Evolutionary conservation across 2,888 invertebrate species (phyloP).

Genomic region (Camponotus fellah): DNA sequence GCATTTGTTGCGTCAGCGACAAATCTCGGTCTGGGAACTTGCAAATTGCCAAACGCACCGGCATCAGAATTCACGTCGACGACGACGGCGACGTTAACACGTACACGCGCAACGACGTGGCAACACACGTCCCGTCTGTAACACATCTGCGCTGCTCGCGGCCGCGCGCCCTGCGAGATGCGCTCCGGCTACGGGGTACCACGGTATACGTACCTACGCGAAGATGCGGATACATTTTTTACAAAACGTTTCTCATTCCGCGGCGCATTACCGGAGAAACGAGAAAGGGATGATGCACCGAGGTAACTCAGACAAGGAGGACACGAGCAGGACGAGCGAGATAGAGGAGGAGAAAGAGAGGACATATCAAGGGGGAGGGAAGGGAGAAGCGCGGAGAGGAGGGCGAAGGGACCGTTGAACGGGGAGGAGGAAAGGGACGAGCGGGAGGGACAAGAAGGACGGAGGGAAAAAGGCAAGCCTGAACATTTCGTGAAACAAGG

Average conservation of each 20-base stretch:
- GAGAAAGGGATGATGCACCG: constrained; percentile 78
- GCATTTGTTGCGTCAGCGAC: constrained; percentile 57
- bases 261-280: constrained; percentile 82
- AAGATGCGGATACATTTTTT: constrained; percentile 84
- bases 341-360: constrained; percentile 43
- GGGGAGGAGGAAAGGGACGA: constrained; percentile 25
- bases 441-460: constrained; percentile 55
- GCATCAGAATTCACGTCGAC: constrained; percentile 71
- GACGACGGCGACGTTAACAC: constrained; percentile 66
- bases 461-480: constrained; percentile 75
- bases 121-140: constrained; percentile 65
- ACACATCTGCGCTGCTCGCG: constrained; percentile 53
- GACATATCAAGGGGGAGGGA: constrained; percentile 33
- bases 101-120: constrained; percentile 63
- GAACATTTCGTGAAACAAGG: constrained; percentile 85
- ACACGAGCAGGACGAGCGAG: constrained; percentile 61
- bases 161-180: constrained; percentile 28
- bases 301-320: constrained; percentile 73
- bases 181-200: constrained; percentile 61
- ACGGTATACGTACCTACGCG: constrained; percentile 68
- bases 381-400: constrained; percentile 47
- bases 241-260: constrained; percentile 85
- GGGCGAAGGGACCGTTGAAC: constrained; percentile 62
- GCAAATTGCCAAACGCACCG: constrained; percentile 63
- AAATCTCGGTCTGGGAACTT: constrained; percentile 51